phyloP scores from a whole-genome alignment of 2,797 vertebrate species.

The Urophycis tenuis region DNA sequence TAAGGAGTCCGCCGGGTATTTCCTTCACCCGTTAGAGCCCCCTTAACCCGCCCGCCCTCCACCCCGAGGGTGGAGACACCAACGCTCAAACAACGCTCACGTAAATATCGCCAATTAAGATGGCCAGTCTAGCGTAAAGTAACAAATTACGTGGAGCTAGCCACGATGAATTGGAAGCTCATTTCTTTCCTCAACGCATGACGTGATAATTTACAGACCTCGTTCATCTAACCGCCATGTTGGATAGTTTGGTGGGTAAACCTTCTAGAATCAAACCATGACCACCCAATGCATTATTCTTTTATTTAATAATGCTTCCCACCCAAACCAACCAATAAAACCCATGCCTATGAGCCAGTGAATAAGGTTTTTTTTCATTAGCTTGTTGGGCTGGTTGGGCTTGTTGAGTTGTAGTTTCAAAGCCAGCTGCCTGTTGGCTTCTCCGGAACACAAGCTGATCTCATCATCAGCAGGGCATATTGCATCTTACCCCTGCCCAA shows the following conservation, averaged over 20 bases:
- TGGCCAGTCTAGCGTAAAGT: background rate
- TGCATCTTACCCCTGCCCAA: constrained; percentile 33
- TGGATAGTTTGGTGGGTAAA: background rate
- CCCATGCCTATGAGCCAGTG: no score
- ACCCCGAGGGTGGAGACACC: background rate
- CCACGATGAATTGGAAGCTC: background rate
- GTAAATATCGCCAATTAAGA: background rate
- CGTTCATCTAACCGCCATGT: no score
- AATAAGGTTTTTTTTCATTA: no score
- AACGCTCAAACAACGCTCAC: background rate
- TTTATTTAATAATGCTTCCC: no score
- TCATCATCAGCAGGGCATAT: constrained; percentile 52
- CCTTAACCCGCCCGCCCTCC: background rate
- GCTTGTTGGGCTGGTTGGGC: background rate
- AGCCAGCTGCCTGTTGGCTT: constrained; percentile 28
- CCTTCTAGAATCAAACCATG: background rate
- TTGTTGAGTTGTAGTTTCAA: background rate
- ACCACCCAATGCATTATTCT: background rate
- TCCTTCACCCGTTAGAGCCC: background rate
- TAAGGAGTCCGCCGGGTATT: background rate
- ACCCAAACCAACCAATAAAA: no score
- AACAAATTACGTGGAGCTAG: background rate
- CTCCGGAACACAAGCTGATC: constrained; percentile 33
- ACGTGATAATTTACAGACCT: background rate
- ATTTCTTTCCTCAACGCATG: background rate